These are phyloP conservation scores for Neogobius melanostomus DNA, from an alignment of 2,113 vertebrate species.

Conservation along the genomic window DNA sequence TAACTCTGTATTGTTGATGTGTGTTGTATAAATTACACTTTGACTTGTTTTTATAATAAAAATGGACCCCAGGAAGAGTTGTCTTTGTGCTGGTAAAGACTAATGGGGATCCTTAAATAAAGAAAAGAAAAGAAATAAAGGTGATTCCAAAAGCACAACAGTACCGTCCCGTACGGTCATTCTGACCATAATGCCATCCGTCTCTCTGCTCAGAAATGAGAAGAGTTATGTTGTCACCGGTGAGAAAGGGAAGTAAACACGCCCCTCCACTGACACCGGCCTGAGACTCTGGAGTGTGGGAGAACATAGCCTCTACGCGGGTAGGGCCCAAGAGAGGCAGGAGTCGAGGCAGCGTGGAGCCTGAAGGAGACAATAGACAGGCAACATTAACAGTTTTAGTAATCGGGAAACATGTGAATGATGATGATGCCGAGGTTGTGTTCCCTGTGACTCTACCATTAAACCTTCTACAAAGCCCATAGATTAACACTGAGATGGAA, in stretches of 20 bases:
- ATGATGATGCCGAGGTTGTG: no score
- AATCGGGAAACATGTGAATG: not conserved
- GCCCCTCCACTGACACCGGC: conserved; percentile 54
- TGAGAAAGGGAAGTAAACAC: conserved; percentile 80
- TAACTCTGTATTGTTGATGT: no score
- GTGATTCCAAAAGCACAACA: not conserved
- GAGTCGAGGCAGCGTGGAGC: conserved; percentile 79
- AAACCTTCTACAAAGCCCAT: no score
- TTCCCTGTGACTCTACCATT: no score
- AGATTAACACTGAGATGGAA: no score
- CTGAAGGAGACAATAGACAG: conserved; percentile 46
- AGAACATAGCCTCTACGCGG: conserved; percentile 72
- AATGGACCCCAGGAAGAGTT: no score
- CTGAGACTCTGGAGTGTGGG: conserved; percentile 67
- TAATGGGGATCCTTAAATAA: no score
- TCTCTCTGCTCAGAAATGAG: conserved; percentile 84
- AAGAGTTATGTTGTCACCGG: conserved; percentile 78
- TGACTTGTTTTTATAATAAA: no score
- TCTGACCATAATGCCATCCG: conserved; percentile 86
- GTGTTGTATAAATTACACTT: no score
- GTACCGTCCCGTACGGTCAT: conserved; percentile 81
- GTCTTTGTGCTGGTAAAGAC: no score
- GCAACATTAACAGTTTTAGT: not conserved
- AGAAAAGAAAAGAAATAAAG: no score
- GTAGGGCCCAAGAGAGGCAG: conserved; percentile 64